A percentile compares a stretch with the other conserved stretches of the same genome.
Evolutionary conservation across 1,140 invertebrate species (phyloP).

Genomic region (Physella acuta): DNA sequence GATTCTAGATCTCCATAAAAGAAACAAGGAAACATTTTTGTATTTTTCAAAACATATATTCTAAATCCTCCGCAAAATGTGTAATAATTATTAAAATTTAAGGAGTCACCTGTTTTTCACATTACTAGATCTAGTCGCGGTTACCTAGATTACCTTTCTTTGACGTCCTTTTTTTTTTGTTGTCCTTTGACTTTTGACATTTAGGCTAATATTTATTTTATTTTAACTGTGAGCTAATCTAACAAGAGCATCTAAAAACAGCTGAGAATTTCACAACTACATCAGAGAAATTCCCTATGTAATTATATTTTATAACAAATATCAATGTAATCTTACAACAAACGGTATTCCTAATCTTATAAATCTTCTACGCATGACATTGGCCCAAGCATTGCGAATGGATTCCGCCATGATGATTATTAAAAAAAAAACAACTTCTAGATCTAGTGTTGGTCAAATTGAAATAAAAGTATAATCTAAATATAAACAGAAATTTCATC

Average conservation of each 20-base stretch:
- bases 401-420: background rate
- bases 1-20: no score
- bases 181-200: background rate
- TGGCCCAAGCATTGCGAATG: background rate
- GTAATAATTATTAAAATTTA: no score
- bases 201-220: background rate
- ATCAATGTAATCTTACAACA: slow-evolving; percentile 1
- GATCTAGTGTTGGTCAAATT: no score
- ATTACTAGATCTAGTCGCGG: no score
- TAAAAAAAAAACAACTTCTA: background rate
- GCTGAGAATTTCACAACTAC: background rate
- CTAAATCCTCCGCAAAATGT: no score
- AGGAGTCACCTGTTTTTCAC: no score
- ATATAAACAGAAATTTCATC: no score
- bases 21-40: no score
- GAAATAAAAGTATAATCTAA: no score
- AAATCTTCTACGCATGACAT: slow-evolving; percentile 1
- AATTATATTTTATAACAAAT: background rate
- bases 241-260: background rate
- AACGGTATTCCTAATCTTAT: background rate
- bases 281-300: background rate
- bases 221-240: background rate
- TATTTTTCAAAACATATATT: no score
- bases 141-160: background rate
- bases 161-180: background rate